These are phyloP conservation scores for Daubentonia madagascariensis DNA, from an alignment of 2,113 vertebrate genomes.

Conservation along the genomic window DNA sequence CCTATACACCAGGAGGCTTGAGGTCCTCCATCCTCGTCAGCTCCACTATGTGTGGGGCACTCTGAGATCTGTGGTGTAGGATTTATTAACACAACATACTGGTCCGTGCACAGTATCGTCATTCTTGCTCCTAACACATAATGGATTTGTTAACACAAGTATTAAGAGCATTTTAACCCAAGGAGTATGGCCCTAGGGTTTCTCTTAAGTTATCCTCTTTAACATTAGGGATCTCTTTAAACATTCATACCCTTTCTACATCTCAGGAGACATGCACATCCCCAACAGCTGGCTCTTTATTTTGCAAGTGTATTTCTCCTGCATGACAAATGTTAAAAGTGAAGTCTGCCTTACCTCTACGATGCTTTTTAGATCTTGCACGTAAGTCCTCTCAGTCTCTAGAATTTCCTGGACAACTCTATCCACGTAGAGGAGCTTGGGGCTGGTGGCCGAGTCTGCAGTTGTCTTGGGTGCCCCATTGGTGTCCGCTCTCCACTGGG, in stretches of 20 bases:
- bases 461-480: constrained; percentile 77
- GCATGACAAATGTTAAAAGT: not conserved
- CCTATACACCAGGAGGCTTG: not conserved
- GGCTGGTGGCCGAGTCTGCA: constrained; percentile 82
- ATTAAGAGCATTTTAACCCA: not conserved
- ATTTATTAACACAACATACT: not conserved
- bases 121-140: no score
- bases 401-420: constrained; percentile 97
- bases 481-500: constrained; percentile 75
- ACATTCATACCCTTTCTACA: not conserved
- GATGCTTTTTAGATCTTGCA: constrained; percentile 96
- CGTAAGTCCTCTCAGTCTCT: constrained; percentile 96
- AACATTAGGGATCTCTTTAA: not conserved
- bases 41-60: not conserved
- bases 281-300: not conserved
- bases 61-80: not conserved
- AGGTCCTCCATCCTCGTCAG: not conserved
- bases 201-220: not conserved
- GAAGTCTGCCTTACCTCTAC: constrained; percentile 89
- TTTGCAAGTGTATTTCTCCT: not conserved
- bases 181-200: not conserved
- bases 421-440: constrained; percentile 95
- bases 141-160: not conserved
- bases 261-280: not conserved
- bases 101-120: accelerated